Evolutionary conservation across 2,113 vertebrate species (phyloP).

Genomic region (Prunella himalayana): DNA sequence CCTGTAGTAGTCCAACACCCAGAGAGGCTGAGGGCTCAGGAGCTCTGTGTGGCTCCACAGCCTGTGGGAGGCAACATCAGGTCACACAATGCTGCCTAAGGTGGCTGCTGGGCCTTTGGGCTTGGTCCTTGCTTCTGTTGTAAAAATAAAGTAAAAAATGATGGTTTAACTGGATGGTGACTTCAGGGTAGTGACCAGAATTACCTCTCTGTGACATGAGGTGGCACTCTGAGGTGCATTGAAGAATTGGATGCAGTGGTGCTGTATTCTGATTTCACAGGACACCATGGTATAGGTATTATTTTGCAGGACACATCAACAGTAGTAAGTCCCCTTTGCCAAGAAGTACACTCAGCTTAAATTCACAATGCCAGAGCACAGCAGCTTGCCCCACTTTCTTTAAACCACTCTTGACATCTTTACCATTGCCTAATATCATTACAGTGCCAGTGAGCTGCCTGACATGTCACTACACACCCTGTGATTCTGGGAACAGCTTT

Average conservation of each 20-base stretch:
- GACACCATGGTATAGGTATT: not conserved
- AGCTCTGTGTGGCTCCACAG: not conserved
- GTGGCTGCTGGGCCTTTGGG: not conserved
- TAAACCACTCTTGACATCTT: not conserved
- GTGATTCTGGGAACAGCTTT: not conserved
- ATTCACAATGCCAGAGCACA: conserved; percentile 7
- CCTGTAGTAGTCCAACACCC: not conserved
- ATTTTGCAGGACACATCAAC: not conserved
- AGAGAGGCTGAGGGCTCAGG: not conserved
- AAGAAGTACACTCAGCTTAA: not conserved
- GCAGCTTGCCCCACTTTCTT: not conserved
- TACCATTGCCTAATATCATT: not conserved
- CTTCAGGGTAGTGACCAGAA: not conserved
- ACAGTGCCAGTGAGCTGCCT: not conserved
- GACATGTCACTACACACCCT: not conserved
- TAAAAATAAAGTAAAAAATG: not conserved
- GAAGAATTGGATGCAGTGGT: not conserved
- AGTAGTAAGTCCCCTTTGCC: not conserved
- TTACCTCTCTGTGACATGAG: not conserved
- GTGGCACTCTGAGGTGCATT: not conserved
- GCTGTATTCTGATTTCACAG: not conserved
- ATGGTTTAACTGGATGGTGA: not conserved
- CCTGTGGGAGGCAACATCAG: not conserved
- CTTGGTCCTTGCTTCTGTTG: not conserved
- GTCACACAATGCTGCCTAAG: not conserved